Base-by-base conservation (phyloP, 2,113 vertebrate genomes). In the Triplophysa siluroides region DNA sequence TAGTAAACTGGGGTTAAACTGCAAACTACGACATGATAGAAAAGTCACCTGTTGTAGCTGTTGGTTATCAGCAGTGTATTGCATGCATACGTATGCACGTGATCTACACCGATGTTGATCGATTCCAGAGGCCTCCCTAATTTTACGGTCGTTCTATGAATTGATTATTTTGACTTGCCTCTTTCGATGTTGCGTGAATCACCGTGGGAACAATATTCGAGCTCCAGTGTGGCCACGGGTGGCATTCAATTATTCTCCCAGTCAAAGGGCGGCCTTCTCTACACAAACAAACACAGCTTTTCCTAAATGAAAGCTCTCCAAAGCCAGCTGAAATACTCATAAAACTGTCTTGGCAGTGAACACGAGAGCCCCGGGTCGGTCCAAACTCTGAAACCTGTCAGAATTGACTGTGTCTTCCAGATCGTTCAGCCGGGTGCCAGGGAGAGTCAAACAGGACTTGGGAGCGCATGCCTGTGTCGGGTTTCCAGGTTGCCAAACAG, bases 221-320 rank as follows among this genome's bases (percentile, higher is more conserved):
- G 78, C 70, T 56, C 61, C 62, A 24, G 78, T 58, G 45, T 80
- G 62, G 63, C 70, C 79, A 76, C 33, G 18, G 45, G 24, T 47
- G 62, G 45, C 62, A 64, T 65, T 65, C 10, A 64, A 54, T 77
- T 65, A 65, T 66, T 7, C 24, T 21, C 56, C 58, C 52, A 45
- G 47, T 62, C 52, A 23, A 60, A 76, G 69, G 64, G 78, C 50
- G 19, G 33, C 21, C 50, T 66, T 65, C 71, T 75, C 54, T 72
- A 60, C 33, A 75, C 61, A 75, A 63, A 73, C 78, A 79, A 79
- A 65, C 56, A 71, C 0, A 26, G 62, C 47, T 54, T 73, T 21
- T 58, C 71, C 41, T 60, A 78, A 79, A 79, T 54, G 79, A 26
- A 79, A 83, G 78, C 47, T 14, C 8, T 52, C 23, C 18, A 3